A percentile compares a stretch with the other conserved stretches of the same genome.
phyloP scores from a whole-genome alignment of 2,113 vertebrate species.

The Caretta caretta region DNA sequence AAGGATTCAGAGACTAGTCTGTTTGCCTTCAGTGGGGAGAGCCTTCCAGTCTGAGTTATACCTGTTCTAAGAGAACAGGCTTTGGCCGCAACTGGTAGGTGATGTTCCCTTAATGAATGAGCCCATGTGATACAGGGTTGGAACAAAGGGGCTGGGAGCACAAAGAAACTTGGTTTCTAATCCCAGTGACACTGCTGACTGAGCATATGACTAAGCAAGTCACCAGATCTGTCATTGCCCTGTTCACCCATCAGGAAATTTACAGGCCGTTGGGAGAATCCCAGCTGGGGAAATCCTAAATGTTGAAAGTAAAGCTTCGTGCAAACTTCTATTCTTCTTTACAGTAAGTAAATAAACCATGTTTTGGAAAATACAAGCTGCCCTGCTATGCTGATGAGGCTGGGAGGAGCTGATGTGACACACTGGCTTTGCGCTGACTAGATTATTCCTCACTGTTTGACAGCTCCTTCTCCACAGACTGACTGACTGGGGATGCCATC shows the following conservation, averaged over 20 bases:
- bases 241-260: background rate
- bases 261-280: slow-evolving; percentile 8
- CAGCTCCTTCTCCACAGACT: background rate
- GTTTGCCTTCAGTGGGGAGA: background rate
- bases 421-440: background rate
- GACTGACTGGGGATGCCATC: background rate
- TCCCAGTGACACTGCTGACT: background rate
- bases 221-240: background rate
- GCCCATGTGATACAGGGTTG: background rate
- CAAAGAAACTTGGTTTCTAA: background rate
- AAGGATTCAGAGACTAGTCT: background rate
- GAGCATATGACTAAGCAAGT: background rate
- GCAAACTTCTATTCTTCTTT: background rate
- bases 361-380: background rate
- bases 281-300: background rate
- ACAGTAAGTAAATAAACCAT: background rate
- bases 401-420: background rate
- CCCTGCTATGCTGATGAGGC: background rate
- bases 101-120: background rate
- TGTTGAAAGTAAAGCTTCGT: background rate
- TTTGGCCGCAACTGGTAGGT: background rate
- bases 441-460: background rate
- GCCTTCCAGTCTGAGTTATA: background rate
- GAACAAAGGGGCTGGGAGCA: background rate
- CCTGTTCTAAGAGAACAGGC: background rate